Percentiles rank a stretch among this genome's conserved stretches.
Evolutionary conservation across 2,888 invertebrate species (phyloP).

Genomic region (Stictocephala bisonia): DNA sequence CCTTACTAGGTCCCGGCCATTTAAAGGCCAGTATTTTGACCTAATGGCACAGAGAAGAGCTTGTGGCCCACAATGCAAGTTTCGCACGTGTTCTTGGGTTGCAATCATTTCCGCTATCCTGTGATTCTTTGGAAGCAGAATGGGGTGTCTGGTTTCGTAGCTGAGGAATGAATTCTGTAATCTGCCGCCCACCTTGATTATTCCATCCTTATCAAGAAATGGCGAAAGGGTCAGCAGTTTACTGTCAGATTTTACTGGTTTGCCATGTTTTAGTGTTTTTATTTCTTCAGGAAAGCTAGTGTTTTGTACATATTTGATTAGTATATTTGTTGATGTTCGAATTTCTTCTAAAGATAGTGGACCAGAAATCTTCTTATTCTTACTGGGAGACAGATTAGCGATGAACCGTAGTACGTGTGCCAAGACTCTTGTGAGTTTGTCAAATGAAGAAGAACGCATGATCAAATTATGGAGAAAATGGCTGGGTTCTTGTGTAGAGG

Average conservation of each 20-base stretch:
- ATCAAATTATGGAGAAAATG: not conserved
- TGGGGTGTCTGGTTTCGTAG: constrained; percentile 18
- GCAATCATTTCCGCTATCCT: constrained; percentile 2
- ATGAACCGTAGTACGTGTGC: not conserved
- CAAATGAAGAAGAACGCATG: not conserved
- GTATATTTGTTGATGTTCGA: not conserved
- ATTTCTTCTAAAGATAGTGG: constrained; percentile 5
- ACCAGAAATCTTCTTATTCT: not conserved
- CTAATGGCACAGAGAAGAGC: too few relatives aligned
- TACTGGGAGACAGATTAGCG: not conserved
- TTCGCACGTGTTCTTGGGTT: not conserved
- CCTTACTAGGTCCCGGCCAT: too few relatives aligned
- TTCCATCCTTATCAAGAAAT: constrained; percentile 18
- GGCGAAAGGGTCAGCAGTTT: constrained; percentile 4
- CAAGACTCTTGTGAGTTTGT: not conserved
- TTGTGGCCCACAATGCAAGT: too few relatives aligned
- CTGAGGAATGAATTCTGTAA: not conserved
- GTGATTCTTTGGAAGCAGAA: constrained; percentile 28
- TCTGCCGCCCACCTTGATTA: constrained; percentile 34
- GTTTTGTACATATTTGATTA: not conserved
- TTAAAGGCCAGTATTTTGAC: too few relatives aligned
- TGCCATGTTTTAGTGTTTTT: not conserved
- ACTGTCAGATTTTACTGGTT: not conserved
- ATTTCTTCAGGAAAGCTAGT: not conserved
- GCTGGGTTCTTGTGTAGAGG: not conserved